These are phyloP conservation scores for Leuctra nigra DNA, from an alignment of 2,888 invertebrate genomes.

Conservation along the genomic window DNA sequence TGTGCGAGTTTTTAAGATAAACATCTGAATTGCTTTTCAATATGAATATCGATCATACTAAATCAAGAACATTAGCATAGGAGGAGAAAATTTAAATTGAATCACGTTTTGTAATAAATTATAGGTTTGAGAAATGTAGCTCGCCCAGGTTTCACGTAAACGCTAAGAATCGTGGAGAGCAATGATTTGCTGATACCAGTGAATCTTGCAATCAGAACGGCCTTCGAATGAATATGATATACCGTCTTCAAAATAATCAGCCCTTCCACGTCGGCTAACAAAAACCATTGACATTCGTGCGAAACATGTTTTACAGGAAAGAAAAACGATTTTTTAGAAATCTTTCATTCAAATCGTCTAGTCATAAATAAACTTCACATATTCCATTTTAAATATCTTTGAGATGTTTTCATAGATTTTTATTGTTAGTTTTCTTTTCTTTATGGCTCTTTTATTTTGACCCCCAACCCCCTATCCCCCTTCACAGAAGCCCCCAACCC, in stretches of 20 bases:
- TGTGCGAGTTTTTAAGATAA: constrained; percentile 10
- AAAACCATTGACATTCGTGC: too few relatives aligned
- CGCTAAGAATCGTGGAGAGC: too few relatives aligned
- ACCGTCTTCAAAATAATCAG: too few relatives aligned
- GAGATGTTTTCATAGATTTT: constrained; percentile 16
- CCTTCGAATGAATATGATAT: too few relatives aligned
- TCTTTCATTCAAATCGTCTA: constrained; percentile 6
- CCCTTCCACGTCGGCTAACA: too few relatives aligned
- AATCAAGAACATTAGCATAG: constrained; percentile 2
- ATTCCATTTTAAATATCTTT: constrained; percentile 17
- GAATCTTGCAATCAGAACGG: too few relatives aligned
- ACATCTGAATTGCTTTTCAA: constrained; percentile 11
- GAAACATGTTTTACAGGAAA: too few relatives aligned
- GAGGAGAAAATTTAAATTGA: constrained; percentile 3
- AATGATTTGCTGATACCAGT: too few relatives aligned
- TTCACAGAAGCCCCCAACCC: constrained; percentile 14
- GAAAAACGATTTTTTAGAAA: constrained; percentile 1
- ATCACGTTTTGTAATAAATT: constrained; percentile 3
- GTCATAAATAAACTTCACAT: constrained; percentile 19
- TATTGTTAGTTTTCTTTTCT: constrained; percentile 12
- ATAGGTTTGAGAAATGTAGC: too few relatives aligned
- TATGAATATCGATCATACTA: constrained; percentile 5
- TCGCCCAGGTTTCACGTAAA: too few relatives aligned
- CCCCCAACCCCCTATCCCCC: constrained; percentile 4
- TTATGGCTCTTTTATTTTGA: constrained; percentile 13